Percentiles rank a stretch among this genome's conserved stretches.
Evolutionary conservation across 2,888 invertebrate genomes (phyloP).

Genomic region (Ectemnius lituratus): DNA sequence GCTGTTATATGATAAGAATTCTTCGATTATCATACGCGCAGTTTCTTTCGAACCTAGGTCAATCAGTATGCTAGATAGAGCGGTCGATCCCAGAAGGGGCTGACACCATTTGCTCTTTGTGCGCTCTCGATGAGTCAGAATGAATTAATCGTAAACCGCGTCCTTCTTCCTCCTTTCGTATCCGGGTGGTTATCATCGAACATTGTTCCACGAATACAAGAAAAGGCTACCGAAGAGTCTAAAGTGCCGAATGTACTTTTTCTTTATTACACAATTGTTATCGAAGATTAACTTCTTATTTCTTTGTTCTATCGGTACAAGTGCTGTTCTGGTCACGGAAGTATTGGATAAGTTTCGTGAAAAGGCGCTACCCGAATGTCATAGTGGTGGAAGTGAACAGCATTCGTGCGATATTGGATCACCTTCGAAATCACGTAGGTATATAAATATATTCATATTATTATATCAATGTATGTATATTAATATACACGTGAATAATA

Average conservation of each 20-base stretch:
- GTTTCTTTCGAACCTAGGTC: constrained; percentile 1
- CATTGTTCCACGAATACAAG: constrained; percentile 24
- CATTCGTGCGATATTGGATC: constrained; percentile 70
- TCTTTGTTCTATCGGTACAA: constrained; percentile 48
- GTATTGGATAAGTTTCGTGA: constrained; percentile 69
- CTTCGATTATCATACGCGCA: no score
- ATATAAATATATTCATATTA: not conserved
- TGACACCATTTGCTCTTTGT: not conserved
- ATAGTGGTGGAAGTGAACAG: constrained; percentile 69
- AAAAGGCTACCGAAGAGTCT: constrained; percentile 4
- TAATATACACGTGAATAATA: no score
- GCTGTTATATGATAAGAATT: no score
- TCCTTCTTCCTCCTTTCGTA: not conserved
- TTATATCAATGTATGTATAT: not conserved
- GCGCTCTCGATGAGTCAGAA: not conserved
- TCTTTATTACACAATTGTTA: no score
- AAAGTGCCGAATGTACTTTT: no score
- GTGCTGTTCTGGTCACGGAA: constrained; percentile 69
- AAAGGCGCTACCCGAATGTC: constrained; percentile 72
- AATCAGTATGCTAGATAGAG: not conserved
- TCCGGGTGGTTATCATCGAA: constrained; percentile 27
- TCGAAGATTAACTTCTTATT: not conserved
- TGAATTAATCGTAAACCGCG: not conserved
- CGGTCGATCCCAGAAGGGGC: not conserved
- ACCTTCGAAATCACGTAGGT: constrained; percentile 73